Base-by-base conservation (phyloP, 92 coral and sea anemone species). In the Pocillopora grandis region DNA sequence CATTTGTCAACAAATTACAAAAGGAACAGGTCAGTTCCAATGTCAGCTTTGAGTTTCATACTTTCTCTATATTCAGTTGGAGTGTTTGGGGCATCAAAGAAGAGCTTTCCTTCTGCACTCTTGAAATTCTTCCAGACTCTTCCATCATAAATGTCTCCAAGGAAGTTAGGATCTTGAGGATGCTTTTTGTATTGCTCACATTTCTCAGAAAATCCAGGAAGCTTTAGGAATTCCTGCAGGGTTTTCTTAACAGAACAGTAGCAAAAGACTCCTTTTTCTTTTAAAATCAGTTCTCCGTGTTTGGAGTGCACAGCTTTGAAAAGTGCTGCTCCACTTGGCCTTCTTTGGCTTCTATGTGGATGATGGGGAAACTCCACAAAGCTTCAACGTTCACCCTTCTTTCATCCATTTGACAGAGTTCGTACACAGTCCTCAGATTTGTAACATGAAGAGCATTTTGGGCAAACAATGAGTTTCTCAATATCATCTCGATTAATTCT, bases 111-210 rank as follows among this genome's bases (percentile, higher is more conserved):
- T 2, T 88, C 77, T 70, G 67, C 69, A 52, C 70, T 62, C 71
- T 76, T 63, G 52, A 88, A 88, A 63, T 63, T 62, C 57, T 88
- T 88, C 88, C 91, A 88, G 52, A 84, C 85, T 64, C 75, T 65
- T 70, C 91, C 91, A 88, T 88, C 91, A 77, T 81, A 88, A 36
- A 88, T 56, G 27, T 88, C 91, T 59, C 91, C 77, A 48, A 77
- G 58, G 7, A 83, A 31, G 17, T 77, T 17, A 15, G 73, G 57
- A 68, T 83, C 84, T 15, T 31, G 84, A 14, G 82, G 77, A 6
- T 56, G 14, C 21, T 76, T 76, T 18, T 77, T 81, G 70, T 69
- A 77, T 18, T 70, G 21, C 27, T 88, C 91, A 63, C 81, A 88
- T 19, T 78, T 83, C 10, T 83, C 87, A 11, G 75, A 75, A 77